phyloP scores from a whole-genome alignment of 2,888 invertebrate species.

The Anthrax anthrax region DNA sequence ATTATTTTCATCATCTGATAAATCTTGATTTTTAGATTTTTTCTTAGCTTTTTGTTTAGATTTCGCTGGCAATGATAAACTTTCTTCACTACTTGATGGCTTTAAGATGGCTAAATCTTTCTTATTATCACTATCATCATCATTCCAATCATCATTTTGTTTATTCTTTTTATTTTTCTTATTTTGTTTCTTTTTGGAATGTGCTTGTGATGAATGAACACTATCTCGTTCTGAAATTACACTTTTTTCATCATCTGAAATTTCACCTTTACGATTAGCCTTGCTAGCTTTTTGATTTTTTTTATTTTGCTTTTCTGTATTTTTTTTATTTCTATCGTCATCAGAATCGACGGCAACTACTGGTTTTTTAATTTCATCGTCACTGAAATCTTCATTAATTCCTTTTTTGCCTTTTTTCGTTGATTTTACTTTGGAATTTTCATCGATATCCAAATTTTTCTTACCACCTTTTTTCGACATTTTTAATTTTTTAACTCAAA shows the following conservation, averaged over 20 bases:
- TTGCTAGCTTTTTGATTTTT: conserved; percentile 10
- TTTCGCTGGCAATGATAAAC: background rate
- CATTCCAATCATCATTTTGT: conserved; percentile 38
- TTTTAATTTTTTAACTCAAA: too few species aligned
- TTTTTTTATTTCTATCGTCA: conserved; percentile 23
- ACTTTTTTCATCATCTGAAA: conserved; percentile 11
- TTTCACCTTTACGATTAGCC: conserved; percentile 9
- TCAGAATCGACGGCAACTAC: conserved; percentile 29
- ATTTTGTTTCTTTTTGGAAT: conserved; percentile 5
- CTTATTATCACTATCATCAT: conserved; percentile 21
- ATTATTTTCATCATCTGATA: conserved; percentile 5
- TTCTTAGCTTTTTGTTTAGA: conserved; percentile 12
- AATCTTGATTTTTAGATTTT: conserved; percentile 25
- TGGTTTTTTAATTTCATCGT: conserved; percentile 29
- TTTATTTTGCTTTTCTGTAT: conserved; percentile 21
- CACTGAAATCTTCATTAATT: conserved; percentile 34
- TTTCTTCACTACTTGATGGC: background rate
- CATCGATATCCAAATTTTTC: conserved; percentile 41
- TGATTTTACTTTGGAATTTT: conserved; percentile 24
- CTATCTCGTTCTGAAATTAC: background rate
- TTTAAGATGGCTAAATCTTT: conserved; percentile 4
- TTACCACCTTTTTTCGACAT: conserved; percentile 50
- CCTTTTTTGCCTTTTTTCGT: conserved; percentile 36
- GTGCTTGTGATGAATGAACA: background rate
- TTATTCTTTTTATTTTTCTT: conserved; percentile 36